These are phyloP conservation scores for Anguilla pacifica DNA, from an alignment of 2,797 vertebrate species.

Conservation along the genomic window DNA sequence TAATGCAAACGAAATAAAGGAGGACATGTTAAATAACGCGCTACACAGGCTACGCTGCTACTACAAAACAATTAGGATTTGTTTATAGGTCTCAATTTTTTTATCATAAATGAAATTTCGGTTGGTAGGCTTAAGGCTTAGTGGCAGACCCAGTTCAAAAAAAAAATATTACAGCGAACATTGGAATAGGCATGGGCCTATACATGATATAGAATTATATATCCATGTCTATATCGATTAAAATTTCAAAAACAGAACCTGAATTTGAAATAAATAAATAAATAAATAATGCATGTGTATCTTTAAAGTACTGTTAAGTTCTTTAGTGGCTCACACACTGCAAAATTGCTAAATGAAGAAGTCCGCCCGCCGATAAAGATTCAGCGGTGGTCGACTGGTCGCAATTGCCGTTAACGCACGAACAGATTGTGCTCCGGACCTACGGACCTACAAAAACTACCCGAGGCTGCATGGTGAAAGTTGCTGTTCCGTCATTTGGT, in stretches of 20 bases:
- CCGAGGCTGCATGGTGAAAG: not conserved
- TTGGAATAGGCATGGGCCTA: not conserved
- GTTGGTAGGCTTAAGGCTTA: not conserved
- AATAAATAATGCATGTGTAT: not conserved
- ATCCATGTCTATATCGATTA: not conserved
- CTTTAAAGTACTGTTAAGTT: not conserved
- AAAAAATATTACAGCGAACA: not conserved
- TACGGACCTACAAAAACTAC: not conserved
- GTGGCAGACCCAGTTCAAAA: no score
- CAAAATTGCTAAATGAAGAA: not conserved
- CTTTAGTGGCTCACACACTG: conserved; percentile 1
- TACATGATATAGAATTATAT: not conserved
- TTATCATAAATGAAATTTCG: not conserved
- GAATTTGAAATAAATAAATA: not conserved
- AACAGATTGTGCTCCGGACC: not conserved
- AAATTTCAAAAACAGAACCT: not conserved
- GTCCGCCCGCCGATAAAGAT: not conserved
- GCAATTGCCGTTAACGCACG: not conserved
- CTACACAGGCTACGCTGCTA: not conserved
- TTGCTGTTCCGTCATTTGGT: not conserved
- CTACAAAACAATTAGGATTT: not conserved
- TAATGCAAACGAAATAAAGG: not conserved
- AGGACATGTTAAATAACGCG: not conserved
- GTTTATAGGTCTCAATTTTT: not conserved
- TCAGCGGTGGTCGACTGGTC: not conserved